Base-by-base conservation (phyloP, 2,113 vertebrate genomes). In the Podarcis cretensis region DNA sequence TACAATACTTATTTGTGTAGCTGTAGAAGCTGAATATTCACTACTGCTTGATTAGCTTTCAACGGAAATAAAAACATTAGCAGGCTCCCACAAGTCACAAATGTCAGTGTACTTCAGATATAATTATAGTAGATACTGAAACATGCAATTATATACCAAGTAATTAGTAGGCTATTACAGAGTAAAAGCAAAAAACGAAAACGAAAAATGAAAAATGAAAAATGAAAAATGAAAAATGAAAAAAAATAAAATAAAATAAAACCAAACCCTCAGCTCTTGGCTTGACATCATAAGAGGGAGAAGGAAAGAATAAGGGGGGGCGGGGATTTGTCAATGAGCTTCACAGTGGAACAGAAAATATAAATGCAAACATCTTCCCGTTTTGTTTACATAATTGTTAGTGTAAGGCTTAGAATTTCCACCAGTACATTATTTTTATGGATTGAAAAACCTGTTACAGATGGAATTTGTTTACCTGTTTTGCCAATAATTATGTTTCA, bases 61-160 rank as follows among this genome's bases (percentile, higher is more conserved):
- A n/a, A 77, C 30, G 71, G 79, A 78, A 69, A 71, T 71, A 63
- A 86, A 73, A 85, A 82, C n/a, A 86, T 69, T 40, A 76, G 37
- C 40, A 54, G 21, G 78, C 43, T 75, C 43, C 66, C 43, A 76
- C 71, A 82, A 86, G 69, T 48, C 78, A 82, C 69, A 90, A 82
- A 90, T 16, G 18, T 25, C 71, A 83, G 32, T 69, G 32, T 83
- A 87, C 43, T 71, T 90, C 80, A 87, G 40, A 78, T 83, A 83
- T 90, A 82, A 86, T 86, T 86, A 86, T n/a, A 63, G 66, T 32
- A 87, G 84, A 87, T 76, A 71, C 43, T 82, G 80, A 87, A 77
- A 76, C 23, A 78, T 90, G 27, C 43, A 87, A 87, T 87, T 78
- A 87, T 73, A 68, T 71, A 77, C 4, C 65, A 71, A 89, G 59